Conservation (phyloP, 1,140 invertebrate species). For the Apocrypta bakeri region DNA sequence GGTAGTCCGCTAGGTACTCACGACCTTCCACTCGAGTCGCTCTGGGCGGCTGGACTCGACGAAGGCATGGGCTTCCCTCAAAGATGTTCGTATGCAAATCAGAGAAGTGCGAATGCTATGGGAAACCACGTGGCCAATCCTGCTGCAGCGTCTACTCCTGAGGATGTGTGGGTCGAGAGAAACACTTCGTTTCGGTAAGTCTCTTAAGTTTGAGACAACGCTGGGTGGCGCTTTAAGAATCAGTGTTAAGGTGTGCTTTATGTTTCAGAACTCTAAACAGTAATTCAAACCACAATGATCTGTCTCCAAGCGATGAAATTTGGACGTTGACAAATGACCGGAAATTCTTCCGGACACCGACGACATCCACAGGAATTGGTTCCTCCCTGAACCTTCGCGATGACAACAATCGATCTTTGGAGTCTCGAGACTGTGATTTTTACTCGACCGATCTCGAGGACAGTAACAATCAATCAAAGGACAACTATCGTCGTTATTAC, state of each 20-base stretch:
- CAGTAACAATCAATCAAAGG: conserved; percentile 52
- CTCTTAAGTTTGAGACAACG: too few species aligned
- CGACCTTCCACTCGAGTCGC: conserved; percentile 66
- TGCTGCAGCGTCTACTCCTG: conserved; percentile 42
- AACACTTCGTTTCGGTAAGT: conserved; percentile 62
- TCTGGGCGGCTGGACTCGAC: conserved; percentile 69
- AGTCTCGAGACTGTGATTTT: conserved; percentile 63
- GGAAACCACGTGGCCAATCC: conserved; percentile 30
- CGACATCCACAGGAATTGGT: conserved; percentile 64
- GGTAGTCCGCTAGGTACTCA: conserved; percentile 55
- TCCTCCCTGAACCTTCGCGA: conserved; percentile 63
- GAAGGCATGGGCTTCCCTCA: conserved; percentile 68
- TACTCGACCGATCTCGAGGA: conserved; percentile 66
- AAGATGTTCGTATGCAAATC: conserved; percentile 66
- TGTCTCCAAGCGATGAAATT: conserved; percentile 64
- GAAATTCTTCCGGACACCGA: conserved; percentile 63
- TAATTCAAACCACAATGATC: conserved; percentile 59
- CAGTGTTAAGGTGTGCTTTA: background rate
- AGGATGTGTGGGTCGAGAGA: conserved; percentile 64
- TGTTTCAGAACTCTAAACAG: conserved; percentile 61
- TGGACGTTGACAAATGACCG: conserved; percentile 64
- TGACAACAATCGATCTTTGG: conserved; percentile 65
- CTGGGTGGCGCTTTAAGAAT: too few species aligned
- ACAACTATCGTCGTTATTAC: conserved; percentile 60
- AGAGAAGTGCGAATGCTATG: conserved; percentile 52